Conservation (phyloP, 2,113 vertebrate species). For the Bubo blakistoni region DNA sequence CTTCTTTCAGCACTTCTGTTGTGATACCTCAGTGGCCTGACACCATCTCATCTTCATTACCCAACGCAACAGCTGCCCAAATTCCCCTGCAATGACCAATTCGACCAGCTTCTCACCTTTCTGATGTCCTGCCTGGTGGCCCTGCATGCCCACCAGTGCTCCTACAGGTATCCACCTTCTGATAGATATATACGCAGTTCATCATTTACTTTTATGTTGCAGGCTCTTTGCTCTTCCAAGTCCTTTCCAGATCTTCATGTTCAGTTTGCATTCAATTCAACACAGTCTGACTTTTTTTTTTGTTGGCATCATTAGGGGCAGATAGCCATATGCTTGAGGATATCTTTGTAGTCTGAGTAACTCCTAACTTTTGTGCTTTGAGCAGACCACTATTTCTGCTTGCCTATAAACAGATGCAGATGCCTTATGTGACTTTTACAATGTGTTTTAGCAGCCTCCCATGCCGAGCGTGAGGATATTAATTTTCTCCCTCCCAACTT, state of each 20-base stretch:
- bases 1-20: not conserved
- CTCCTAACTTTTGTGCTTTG: not conserved
- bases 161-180: not conserved
- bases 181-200: not conserved
- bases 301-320: not conserved
- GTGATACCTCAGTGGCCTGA: not conserved
- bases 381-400: not conserved
- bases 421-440: not conserved
- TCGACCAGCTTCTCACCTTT: not conserved
- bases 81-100: not conserved
- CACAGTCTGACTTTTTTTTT: not conserved
- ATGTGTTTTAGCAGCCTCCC: not conserved
- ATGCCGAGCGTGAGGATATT: not conserved
- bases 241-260: not conserved
- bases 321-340: not conserved
- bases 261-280: not conserved
- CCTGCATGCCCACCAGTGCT: not conserved
- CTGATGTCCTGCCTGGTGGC: not conserved
- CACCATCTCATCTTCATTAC: not conserved
- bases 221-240: not conserved
- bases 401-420: not conserved
- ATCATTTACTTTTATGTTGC: not conserved
- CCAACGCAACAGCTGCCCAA: not conserved
- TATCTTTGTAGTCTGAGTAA: not conserved
- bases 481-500: not conserved